A percentile compares a stretch with the other conserved stretches of the same genome.
Conservation (phyloP, 2,797 vertebrate species). For the Myripristis jacobus region DNA sequence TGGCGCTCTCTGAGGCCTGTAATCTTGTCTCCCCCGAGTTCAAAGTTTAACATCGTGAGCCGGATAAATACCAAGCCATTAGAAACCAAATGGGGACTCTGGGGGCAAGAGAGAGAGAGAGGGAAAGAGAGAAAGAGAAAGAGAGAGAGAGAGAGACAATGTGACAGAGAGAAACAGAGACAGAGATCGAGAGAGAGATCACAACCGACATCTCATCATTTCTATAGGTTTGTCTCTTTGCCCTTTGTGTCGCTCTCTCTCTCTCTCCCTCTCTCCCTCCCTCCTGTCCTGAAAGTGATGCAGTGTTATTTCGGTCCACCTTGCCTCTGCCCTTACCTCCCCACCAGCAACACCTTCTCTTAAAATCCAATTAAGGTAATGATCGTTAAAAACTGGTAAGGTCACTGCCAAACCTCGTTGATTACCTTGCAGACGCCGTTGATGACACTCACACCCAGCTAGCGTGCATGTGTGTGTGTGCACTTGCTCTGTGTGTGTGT, state of each 20-base stretch:
- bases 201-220: neutral
- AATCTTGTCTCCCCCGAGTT: slow-evolving; percentile 43
- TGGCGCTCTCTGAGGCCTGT: slow-evolving; percentile 13
- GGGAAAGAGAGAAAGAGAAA: neutral
- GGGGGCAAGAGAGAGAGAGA: no score
- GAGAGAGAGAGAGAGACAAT: neutral
- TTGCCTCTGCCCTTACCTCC: neutral
- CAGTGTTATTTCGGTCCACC: slow-evolving; percentile 1
- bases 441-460: no score
- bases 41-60: slow-evolving; percentile 48
- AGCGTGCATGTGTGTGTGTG: no score
- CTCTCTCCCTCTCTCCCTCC: neutral
- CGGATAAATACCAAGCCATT: neutral
- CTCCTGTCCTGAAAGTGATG: neutral
- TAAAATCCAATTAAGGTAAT: slow-evolving; percentile 64
- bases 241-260: neutral
- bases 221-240: neutral
- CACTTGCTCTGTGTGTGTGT: neutral
- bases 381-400: slow-evolving; percentile 60
- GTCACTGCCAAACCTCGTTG: slow-evolving; percentile 53
- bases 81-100: neutral
- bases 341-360: slow-evolving; percentile 1
- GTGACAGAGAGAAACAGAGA: neutral
- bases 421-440: slow-evolving; percentile 56
- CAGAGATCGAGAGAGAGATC: neutral